Evolutionary conservation across 2,113 vertebrate species (phyloP).

Genomic region (Heloderma charlesbogerti): DNA sequence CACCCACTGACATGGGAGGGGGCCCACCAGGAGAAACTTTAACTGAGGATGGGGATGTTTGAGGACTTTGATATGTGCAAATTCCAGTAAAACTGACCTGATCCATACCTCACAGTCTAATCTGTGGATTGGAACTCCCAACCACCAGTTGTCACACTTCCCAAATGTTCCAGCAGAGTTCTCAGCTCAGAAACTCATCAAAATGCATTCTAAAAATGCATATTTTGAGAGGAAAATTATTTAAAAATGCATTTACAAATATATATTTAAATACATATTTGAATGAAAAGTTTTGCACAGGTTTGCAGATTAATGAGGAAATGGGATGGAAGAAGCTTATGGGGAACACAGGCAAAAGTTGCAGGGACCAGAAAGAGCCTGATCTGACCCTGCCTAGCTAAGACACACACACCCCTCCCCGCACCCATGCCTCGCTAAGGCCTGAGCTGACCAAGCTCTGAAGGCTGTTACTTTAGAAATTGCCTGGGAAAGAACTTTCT

Average conservation of each 20-base stretch:
- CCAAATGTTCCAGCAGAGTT: neutral
- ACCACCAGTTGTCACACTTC: neutral
- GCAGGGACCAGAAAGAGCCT: neutral
- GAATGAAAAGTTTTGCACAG: neutral
- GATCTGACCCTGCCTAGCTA: too few relatives aligned
- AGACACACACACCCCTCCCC: too few relatives aligned
- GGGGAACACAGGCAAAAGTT: neutral
- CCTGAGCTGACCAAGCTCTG: too few relatives aligned
- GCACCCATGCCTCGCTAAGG: too few relatives aligned
- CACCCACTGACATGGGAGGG: too few relatives aligned
- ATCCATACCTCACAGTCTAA: neutral
- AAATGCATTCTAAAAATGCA: neutral
- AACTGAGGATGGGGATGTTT: neutral
- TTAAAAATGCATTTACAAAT: neutral
- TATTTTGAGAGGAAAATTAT: neutral
- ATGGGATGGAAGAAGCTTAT: neutral
- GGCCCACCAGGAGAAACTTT: neutral
- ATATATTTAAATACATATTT: too few relatives aligned
- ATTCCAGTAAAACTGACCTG: neutral
- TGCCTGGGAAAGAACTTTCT: slow-evolving; percentile 9
- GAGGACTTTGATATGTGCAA: neutral
- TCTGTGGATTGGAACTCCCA: neutral
- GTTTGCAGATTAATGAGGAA: too few relatives aligned
- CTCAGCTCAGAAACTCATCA: neutral
- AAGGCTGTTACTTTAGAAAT: neutral